Base-by-base conservation (phyloP, 2,113 vertebrate species). In the Oryzias melastigma region DNA sequence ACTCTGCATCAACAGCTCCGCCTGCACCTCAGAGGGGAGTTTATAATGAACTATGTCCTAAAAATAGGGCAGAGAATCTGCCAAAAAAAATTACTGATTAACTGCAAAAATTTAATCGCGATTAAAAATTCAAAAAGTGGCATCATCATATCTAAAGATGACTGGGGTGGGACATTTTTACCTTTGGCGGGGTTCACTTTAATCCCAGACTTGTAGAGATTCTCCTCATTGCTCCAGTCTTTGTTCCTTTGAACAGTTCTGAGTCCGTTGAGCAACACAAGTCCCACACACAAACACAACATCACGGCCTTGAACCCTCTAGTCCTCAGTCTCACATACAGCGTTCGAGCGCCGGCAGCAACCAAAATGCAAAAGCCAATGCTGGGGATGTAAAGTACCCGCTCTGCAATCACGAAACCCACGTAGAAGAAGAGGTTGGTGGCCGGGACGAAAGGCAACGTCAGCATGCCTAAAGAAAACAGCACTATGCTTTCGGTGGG, bases 371-470 rank as follows among this genome's bases (percentile, higher is more conserved):
- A 97, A 84, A 97, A 99, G 85, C 97, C 97, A 88, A 98, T 95
- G 85, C 97, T 99, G 84, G 97, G 97, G 75, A 99, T 96, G 92
- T 99, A 99, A 3, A 99, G 93, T 14, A 99, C 95, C 88, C 97
- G 91, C 92, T 99, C 97, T 71, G 97, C 97, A 74, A 99, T 95
- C 67, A 99, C 97, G 87, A 99, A 99, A 74, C 97, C 97, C 3
- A 99, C 97, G 65, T 99, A 98, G 83, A 99, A 99, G 94, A 99
- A 98, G 13, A 99, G 83, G 90, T 99, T 99, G 48, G 95, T 95
- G 82, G 97, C 97, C 52, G 97, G 97, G 85, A 99, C 65, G 77
- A 99, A 99, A 59, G 97, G 95, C 65, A 98, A 73, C 42, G 95
- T 90, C 86, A 99, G 85, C 69, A 98, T 85, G 75, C 93, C 94